Base-by-base conservation (phyloP, 2,797 vertebrate species). In the Denticeps clupeoides region DNA sequence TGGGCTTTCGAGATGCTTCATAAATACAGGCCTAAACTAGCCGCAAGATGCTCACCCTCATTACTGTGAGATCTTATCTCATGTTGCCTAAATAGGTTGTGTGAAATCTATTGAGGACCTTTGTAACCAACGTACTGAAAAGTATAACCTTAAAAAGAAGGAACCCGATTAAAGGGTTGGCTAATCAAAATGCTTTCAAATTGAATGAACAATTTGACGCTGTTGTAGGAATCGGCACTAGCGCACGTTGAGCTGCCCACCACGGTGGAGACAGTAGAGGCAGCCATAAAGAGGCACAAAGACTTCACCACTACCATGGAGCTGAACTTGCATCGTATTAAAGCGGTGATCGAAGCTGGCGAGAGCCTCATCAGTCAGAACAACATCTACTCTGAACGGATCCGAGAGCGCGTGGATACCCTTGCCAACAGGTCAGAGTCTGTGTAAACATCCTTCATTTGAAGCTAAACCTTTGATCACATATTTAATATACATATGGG, bases 251-350 rank as follows among this genome's bases (percentile, higher is more conserved):
- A 93, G 70, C 78, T 92, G 6, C 90, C 91, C 0, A 72, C 78
- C 44, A 85, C 89, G 0, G 82, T 93, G 74, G 86, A 90, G 22
- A 86, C 82, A 0, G 91, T 86, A 0, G 86, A 80, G 54, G 82
- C 75, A 0, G 86, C 89, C 1, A 75, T 97, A 29, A 92, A 87
- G 71, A 81, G 78, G 60, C 93, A 96, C 75, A 84, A 82, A 47
- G 90, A 95, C 65, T 93, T 97, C 70, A 80, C 75, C 68, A 91
- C 87, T 59, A 90, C 84, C 2, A 88, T 97, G 91, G 90, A 94
- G 56, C 80, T 97, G 48, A 87, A 88, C 78, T 74, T 87, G 46
- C 91, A 93, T 60, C 78, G 90, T 59, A 83, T 89, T 59, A 87
- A 87, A 15, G 72, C 79, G 33, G 86, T 87, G 0, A 84, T 90